Base-by-base conservation (phyloP, 2,888 invertebrate genomes). In the Eupeodes latifasciatus region DNA sequence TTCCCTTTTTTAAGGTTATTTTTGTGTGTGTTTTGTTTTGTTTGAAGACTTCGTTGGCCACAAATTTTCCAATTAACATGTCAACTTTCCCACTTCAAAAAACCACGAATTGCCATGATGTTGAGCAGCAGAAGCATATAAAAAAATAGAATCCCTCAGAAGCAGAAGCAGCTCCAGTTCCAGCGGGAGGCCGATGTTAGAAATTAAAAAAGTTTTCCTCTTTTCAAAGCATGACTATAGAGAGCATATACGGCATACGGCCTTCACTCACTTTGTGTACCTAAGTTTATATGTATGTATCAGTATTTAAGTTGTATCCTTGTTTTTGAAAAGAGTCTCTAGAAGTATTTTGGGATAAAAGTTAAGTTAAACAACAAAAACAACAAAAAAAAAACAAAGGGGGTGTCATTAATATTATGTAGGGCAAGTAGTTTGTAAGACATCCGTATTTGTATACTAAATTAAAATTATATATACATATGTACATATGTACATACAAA, bases 11-110 rank as follows among this genome's bases (percentile, higher is more conserved):
- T 14, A 5, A 7, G 4, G 1, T n/a, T 40, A 5, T 16, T 66
- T 66, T 78, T 88, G 81, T 78, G 72, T 40, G 14, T 40, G 1
- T 36, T 40, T 40, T 3, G 27, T 34, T 16, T 66, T 66, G 78
- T 88, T 85, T 78, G 77, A 72, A 77, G 83, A 87, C 83, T 84
- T 84, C 62, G 84, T 81, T 81, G 85, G 77, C 88, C 88, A 85
- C 88, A 88, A 88, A 88, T 88, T 88, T 88, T 85, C 88, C 88
- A 88, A 88, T 88, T 88, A 88, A 88, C 88, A 88, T 88, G 88
- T 88, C 88, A 88, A 85, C 88, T 88, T 85, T 88, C 85, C 88
- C 88, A 88, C 85, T 88, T 88, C 75, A 75, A 81, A 87, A 88
- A 88, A 85, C 88, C 88, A 88, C 88, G 81, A 88, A 85, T 85